Evolutionary conservation across 35 echinoderm and acorn worm genomes (phyloP).

Genomic region (Amphiura filiformis): DNA sequence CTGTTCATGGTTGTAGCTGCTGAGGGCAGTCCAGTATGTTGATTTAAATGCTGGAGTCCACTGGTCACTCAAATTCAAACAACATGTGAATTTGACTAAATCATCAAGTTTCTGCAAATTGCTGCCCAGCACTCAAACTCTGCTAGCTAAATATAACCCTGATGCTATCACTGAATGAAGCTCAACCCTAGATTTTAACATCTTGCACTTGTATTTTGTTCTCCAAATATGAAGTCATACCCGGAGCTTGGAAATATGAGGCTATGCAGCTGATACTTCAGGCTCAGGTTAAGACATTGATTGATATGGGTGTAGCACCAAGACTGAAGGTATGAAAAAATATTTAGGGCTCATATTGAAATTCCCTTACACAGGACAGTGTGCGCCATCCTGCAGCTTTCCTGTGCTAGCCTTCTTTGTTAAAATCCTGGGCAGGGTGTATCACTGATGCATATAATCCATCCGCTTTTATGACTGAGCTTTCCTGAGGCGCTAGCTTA

Average conservation of each 20-base stretch:
- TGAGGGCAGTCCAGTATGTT: too few species aligned
- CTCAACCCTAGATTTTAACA: not conserved
- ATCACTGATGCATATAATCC: too few species aligned
- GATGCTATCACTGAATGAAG: not conserved
- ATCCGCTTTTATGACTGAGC: too few species aligned
- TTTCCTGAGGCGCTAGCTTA: too few species aligned
- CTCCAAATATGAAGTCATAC: not conserved
- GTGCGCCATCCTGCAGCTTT: too few species aligned
- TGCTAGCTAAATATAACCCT: not conserved
- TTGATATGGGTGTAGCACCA: not conserved
- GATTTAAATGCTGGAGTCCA: not conserved
- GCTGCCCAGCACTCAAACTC: not conserved
- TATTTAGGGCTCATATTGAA: not conserved
- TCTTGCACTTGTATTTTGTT: not conserved
- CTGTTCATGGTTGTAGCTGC: too few species aligned
- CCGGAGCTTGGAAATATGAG: not conserved
- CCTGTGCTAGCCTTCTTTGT: too few species aligned
- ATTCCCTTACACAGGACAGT: too few species aligned
- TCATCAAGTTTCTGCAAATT: not conserved
- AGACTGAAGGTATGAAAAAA: not conserved
- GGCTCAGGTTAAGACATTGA: not conserved
- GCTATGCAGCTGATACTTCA: not conserved
- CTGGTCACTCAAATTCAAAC: not conserved
- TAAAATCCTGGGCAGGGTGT: too few species aligned
- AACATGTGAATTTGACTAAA: not conserved